Percentiles rank a stretch among this genome's conserved stretches.
Conservation (phyloP, 2,113 vertebrate genomes). For the Rhodinocichla rosea region DNA sequence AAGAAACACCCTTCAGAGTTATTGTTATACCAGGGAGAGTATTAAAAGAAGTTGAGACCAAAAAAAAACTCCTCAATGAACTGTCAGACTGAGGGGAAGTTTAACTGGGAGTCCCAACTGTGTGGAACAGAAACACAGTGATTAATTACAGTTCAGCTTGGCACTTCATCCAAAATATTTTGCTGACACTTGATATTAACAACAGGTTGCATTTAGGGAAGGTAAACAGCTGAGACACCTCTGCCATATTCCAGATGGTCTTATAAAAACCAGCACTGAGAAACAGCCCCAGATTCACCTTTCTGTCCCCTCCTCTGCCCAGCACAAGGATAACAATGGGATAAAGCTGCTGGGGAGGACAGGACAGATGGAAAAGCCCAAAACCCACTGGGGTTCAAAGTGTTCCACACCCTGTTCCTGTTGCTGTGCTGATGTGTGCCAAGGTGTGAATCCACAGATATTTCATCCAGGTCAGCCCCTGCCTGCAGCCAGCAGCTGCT, state of each 20-base stretch:
- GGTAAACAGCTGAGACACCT: neutral
- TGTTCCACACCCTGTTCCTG: neutral
- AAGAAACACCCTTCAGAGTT: neutral
- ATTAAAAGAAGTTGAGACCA: neutral
- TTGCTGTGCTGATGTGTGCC: accelerated
- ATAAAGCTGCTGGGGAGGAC: neutral
- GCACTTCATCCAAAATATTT: neutral
- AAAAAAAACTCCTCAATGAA: neutral
- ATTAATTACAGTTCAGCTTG: neutral
- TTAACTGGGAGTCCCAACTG: neutral
- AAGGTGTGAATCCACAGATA: neutral
- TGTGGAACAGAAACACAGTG: neutral
- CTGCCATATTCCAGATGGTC: neutral
- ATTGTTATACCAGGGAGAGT: neutral
- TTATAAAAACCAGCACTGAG: neutral
- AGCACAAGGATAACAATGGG: neutral
- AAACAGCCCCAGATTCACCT: neutral
- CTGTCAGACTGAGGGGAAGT: neutral
- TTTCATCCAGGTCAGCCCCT: neutral
- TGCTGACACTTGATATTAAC: neutral
- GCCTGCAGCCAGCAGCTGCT: neutral
- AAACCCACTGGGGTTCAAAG: neutral
- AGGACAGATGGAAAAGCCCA: neutral
- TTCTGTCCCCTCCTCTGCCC: neutral
- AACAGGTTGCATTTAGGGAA: neutral